phyloP scores from a whole-genome alignment of 2,113 vertebrate genomes.

The Brachionichthys hirsutus region DNA sequence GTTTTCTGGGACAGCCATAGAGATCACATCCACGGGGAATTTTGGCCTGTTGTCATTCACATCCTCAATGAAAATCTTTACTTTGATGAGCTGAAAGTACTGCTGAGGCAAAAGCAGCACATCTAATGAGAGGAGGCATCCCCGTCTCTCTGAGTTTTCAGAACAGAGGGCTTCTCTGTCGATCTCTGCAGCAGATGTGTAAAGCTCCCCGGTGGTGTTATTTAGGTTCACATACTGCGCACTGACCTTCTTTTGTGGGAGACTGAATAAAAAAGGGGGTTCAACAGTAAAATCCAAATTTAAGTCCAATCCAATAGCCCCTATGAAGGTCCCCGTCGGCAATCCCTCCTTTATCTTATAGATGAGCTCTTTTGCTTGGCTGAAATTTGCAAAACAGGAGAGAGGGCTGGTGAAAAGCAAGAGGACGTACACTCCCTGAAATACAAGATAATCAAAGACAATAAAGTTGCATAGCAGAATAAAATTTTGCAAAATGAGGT shows the following conservation, averaged over 20 bases:
- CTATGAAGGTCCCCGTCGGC: constrained; percentile 88
- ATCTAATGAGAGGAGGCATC: constrained; percentile 88
- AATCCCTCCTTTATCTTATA: constrained; percentile 96
- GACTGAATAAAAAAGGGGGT: constrained; percentile 86
- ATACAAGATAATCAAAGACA: constrained; percentile 51
- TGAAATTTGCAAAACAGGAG: constrained; percentile 89
- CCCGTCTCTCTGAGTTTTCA: constrained; percentile 68
- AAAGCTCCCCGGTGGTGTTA: constrained; percentile 87
- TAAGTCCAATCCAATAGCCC: constrained; percentile 88
- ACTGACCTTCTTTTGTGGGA: constrained; percentile 83
- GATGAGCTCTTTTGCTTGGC: constrained; percentile 88
- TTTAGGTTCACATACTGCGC: constrained; percentile 88
- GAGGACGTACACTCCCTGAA: constrained; percentile 79
- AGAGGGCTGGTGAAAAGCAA: constrained; percentile 86
- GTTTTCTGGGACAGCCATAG: constrained; percentile 88
- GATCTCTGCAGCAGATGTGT: constrained; percentile 86
- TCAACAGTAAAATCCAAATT: constrained; percentile 75
- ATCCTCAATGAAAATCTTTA: constrained; percentile 90
- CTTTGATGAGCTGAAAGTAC: constrained; percentile 93
- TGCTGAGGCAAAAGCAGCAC: constrained; percentile 93
- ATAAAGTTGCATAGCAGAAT: constrained; percentile 25
- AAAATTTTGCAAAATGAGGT: constrained; percentile 1
- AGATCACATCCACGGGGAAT: constrained; percentile 87
- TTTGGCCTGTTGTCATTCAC: constrained; percentile 91
- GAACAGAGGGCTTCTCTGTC: constrained; percentile 90